phyloP scores from a whole-genome alignment of 2,113 vertebrate genomes.

The Prunella himalayana region DNA sequence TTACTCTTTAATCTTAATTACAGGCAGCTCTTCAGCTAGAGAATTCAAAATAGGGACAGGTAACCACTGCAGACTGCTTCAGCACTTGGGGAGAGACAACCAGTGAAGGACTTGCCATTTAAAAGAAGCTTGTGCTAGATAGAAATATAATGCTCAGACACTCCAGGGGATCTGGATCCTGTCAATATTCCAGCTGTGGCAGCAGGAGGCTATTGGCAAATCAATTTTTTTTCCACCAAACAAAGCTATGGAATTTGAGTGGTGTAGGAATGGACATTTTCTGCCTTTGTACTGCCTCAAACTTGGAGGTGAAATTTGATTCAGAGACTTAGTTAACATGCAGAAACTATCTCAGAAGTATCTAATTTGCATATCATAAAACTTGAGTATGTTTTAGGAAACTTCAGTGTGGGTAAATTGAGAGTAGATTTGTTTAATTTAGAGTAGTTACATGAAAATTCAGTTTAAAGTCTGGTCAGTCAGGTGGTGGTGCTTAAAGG shows the following conservation, averaged over 20 bases:
- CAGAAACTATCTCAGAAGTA: not conserved
- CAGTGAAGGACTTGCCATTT: not conserved
- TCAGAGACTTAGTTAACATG: not conserved
- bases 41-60: conserved; percentile 28
- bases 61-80: conserved; percentile 6
- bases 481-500: not conserved
- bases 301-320: not conserved
- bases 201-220: not conserved
- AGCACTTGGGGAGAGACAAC: not conserved
- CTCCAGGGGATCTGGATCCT: not conserved
- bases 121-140: not conserved
- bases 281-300: not conserved
- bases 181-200: not conserved
- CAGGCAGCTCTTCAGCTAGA: conserved; percentile 28
- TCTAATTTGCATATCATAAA: not conserved
- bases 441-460: not conserved
- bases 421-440: not conserved
- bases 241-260: not conserved
- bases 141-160: not conserved
- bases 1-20: conserved; percentile 55
- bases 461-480: not conserved
- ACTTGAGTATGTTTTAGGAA: not conserved
- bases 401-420: not conserved
- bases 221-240: not conserved
- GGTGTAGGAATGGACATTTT: not conserved